Evolutionary conservation across 2,113 vertebrate genomes (phyloP).

Genomic region (Tricholaema leucomelas): DNA sequence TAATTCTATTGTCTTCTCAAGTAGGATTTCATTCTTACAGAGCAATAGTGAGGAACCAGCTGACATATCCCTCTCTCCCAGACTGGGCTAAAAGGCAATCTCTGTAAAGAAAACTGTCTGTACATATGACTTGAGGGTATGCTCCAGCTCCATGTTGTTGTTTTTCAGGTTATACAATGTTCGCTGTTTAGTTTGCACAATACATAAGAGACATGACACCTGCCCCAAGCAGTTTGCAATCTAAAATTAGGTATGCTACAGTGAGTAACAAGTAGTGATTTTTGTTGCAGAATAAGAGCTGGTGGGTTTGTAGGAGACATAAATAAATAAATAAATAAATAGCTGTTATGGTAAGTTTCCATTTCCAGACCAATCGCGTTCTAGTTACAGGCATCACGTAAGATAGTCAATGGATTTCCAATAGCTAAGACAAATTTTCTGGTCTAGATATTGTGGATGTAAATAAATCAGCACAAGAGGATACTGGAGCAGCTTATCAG

Average conservation of each 20-base stretch:
- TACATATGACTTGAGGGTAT: background rate
- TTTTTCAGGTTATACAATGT: background rate
- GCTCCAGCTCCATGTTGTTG: background rate
- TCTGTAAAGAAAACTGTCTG: background rate
- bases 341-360: background rate
- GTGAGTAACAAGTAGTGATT: background rate
- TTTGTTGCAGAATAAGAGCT: background rate
- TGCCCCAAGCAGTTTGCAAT: conserved; percentile 18
- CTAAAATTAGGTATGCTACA: conserved; percentile 18
- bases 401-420: background rate
- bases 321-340: background rate
- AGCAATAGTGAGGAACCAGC: background rate
- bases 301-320: background rate
- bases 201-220: background rate
- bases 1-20: background rate
- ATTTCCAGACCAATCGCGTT: background rate
- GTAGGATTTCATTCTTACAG: background rate
- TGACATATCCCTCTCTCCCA: background rate
- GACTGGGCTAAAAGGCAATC: background rate
- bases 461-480: background rate
- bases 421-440: background rate
- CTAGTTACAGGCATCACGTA: background rate
- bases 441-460: background rate
- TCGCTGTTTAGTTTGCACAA: background rate
- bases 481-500: background rate